A percentile compares a stretch with the other conserved stretches of the same genome.
phyloP scores from a whole-genome alignment of 2,113 vertebrate species.

The human (Homo sapiens) region DNA sequence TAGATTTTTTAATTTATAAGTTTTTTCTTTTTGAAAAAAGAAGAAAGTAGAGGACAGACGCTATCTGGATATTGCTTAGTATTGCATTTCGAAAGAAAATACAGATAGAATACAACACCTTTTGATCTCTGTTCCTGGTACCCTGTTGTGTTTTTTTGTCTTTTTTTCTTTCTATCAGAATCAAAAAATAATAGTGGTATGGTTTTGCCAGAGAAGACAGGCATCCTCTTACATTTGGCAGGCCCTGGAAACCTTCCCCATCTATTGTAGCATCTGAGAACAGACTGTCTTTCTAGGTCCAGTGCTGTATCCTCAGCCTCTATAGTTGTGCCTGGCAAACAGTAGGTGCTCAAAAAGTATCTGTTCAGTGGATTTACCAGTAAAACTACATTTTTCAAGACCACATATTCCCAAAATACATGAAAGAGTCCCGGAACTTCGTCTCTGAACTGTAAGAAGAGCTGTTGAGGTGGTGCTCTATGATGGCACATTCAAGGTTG shows the following conservation, averaged over 20 bases:
- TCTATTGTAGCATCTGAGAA: not conserved
- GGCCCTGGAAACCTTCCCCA: not conserved
- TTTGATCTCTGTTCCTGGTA: not conserved
- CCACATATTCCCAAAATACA: not conserved
- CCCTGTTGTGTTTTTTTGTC: not conserved
- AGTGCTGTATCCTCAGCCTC: not conserved
- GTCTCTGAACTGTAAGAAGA: not conserved
- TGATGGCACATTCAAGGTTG: not conserved
- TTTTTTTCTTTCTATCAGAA: too few relatives aligned
- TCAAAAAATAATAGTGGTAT: not conserved
- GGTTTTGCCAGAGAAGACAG: not conserved
- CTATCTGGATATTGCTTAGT: not conserved
- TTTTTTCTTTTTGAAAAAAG: not conserved
- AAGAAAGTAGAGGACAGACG: not conserved
- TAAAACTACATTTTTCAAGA: constrained; percentile 14
- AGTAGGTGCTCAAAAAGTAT: not conserved
- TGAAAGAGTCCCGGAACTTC: not conserved
- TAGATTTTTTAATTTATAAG: not conserved
- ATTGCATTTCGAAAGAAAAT: not conserved
- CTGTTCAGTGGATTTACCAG: not conserved
- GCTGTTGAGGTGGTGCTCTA: not conserved
- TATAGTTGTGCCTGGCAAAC: not conserved
- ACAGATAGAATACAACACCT: not conserved
- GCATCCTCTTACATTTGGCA: not conserved
- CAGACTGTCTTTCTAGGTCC: not conserved